Evolutionary conservation across 2,888 invertebrate species (phyloP).

Genomic region (Mimas tiliae): DNA sequence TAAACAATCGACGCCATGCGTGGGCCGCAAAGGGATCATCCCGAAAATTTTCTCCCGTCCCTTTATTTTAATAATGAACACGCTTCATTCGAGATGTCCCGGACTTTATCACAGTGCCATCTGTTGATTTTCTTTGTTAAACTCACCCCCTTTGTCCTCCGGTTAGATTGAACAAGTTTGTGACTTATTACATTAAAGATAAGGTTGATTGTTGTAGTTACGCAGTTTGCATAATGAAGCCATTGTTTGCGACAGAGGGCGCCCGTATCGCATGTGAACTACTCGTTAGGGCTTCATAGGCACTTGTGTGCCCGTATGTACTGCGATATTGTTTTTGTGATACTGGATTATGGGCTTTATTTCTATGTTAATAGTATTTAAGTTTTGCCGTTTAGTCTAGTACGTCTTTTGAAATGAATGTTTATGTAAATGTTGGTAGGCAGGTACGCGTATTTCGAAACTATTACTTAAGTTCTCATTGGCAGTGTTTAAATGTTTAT

Average conservation of each 20-base stretch:
- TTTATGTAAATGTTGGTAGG: conserved; percentile 18
- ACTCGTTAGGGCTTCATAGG: conserved; percentile 59
- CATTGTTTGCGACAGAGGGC: conserved; percentile 62
- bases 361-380: conserved; percentile 18
- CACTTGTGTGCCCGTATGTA: conserved; percentile 59
- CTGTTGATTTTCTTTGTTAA: conserved; percentile 75
- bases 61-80: conserved; percentile 68
- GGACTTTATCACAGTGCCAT: conserved; percentile 64
- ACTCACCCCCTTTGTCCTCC: conserved; percentile 51
- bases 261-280: conserved; percentile 69
- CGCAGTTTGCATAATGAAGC: conserved; percentile 56
- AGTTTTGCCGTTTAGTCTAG: conserved; percentile 19
- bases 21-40: conserved; percentile 15
- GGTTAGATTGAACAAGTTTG: conserved; percentile 46
- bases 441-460: conserved; percentile 18
- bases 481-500: conserved; percentile 18
- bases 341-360: conserved; percentile 20
- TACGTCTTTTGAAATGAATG: conserved; percentile 21
- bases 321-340: conserved; percentile 29
- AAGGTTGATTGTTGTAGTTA: conserved; percentile 54
- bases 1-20: conserved; percentile 18
- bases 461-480: conserved; percentile 19
- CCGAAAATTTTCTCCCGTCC: conserved; percentile 43
- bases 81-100: conserved; percentile 52
- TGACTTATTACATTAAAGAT: conserved; percentile 51